phyloP scores from a whole-genome alignment of 2,797 vertebrate species.

The Cyclopterus lumpus region DNA sequence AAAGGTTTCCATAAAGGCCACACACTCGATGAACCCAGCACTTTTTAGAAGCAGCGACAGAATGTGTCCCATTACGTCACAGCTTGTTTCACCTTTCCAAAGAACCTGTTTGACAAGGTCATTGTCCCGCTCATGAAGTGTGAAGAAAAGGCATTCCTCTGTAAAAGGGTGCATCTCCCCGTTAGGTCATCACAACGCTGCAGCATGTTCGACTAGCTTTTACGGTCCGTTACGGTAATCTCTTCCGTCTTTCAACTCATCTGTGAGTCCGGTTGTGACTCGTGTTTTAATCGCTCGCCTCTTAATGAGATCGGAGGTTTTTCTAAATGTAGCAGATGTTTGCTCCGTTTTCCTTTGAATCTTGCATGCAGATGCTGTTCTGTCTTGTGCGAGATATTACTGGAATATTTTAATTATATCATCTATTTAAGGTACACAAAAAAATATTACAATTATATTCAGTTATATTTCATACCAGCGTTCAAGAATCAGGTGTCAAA shows the following conservation, averaged over 20 bases:
- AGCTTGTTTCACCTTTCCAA: neutral
- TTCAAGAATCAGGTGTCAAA: neutral
- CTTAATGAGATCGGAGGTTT: neutral
- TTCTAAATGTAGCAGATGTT: constrained; percentile 11
- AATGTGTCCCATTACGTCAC: constrained; percentile 5
- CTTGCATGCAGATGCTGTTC: constrained; percentile 64
- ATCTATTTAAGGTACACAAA: neutral
- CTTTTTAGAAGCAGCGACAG: constrained; percentile 21
- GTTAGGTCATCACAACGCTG: neutral
- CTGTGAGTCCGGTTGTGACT: neutral
- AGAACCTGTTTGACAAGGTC: neutral
- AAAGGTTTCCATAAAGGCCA: neutral
- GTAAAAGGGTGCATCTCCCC: neutral
- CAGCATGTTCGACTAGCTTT: neutral
- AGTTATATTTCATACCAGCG: neutral
- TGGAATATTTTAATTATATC: constrained; percentile 5
- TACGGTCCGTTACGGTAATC: neutral
- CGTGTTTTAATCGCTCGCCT: neutral
- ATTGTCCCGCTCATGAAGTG: neutral
- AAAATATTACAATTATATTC: neutral
- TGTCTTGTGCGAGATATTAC: constrained; percentile 41
- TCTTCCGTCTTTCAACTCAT: neutral
- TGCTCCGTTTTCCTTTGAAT: constrained; percentile 27
- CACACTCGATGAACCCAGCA: neutral
- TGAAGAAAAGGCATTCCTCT: neutral